Base-by-base conservation (phyloP, 2,888 invertebrate species). In the Dysmachus trigonus region DNA sequence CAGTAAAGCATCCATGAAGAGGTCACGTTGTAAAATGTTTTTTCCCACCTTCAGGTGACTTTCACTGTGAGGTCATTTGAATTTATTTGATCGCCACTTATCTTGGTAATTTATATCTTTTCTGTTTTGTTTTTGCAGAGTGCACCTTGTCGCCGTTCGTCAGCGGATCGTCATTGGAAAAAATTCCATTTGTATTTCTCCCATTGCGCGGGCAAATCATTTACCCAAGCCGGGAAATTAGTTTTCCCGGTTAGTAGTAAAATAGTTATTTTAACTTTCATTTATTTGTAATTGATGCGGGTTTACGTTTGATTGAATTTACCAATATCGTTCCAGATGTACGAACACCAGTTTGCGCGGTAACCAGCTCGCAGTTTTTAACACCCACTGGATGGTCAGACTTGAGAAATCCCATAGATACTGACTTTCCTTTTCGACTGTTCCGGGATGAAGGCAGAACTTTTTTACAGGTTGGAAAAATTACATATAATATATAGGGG, bases 161-260 rank as follows among this genome's bases (percentile, higher is more conserved):
- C 76, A 94, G 94, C 89, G 95, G 95, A 86, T 93, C 94, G 27
- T 95, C 95, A 74, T 93, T 94, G 85, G 97, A 97, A 91, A 95
- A 95, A 90, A 96, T 97, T 89, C 97, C 97, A 30, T 96, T 96
- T 91, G 96, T 97, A 27, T 97, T 96, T 91, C 93, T 97, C 88
- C 97, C 97, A 22, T 93, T 96, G 88, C 95, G 96, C 90, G 97
- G 97, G 72, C 97, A 97, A 93, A 96, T 97, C 89, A 96, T 97
- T 89, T 96, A 97, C 92, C 97, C 97, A 1, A 96, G 97, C 88
- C 95, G 95, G 89, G 97, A 97, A 93, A 97, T 97, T 90, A 95
- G 94, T 89, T 96, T 97, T 91, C 93, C 95, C 92, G 96, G 92
- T 92, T 89, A 90, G 90, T 89, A 88, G 27, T 33, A 83, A 86